Conservation (phyloP, 2,888 invertebrate genomes). For the Mesodorylaimus sp. region DNA sequence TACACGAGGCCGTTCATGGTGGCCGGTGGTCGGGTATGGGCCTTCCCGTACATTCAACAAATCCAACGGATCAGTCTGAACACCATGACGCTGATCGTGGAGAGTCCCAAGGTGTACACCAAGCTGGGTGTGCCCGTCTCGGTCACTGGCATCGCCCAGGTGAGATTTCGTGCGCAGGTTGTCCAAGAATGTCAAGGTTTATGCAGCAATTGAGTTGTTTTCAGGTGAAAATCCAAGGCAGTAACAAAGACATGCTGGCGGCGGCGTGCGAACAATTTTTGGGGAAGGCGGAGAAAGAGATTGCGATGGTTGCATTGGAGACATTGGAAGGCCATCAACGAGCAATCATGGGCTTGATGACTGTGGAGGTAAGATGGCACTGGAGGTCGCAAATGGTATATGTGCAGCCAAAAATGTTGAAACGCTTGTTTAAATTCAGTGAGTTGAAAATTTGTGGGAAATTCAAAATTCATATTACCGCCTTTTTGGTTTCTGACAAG, state of each 20-base stretch:
- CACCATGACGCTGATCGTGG: constrained; percentile 89
- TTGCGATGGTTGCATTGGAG: constrained; percentile 31
- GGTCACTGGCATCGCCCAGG: constrained; percentile 91
- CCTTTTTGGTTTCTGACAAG: too few species aligned
- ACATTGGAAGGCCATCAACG: constrained; percentile 37
- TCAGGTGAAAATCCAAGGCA: constrained; percentile 34
- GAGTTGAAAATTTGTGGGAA: too few species aligned
- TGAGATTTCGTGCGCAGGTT: constrained; percentile 30
- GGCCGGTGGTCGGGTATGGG: constrained; percentile 87
- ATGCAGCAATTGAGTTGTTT: background rate
- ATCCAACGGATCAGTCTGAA: constrained; percentile 61
- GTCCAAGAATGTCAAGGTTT: background rate
- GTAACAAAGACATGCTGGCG: constrained; percentile 32
- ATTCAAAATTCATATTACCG: too few species aligned
- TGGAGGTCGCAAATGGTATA: too few species aligned
- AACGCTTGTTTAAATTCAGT: too few species aligned
- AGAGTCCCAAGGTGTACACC: constrained; percentile 84
- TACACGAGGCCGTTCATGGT: constrained; percentile 76
- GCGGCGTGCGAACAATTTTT: constrained; percentile 35
- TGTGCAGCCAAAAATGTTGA: too few species aligned
- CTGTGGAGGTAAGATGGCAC: constrained; percentile 24
- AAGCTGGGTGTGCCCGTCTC: constrained; percentile 90
- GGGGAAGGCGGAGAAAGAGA: constrained; percentile 31
- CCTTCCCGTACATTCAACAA: constrained; percentile 66
- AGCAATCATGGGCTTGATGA: constrained; percentile 37